Conservation (phyloP, 2,113 vertebrate genomes). For the Lepisosteus oculatus region DNA sequence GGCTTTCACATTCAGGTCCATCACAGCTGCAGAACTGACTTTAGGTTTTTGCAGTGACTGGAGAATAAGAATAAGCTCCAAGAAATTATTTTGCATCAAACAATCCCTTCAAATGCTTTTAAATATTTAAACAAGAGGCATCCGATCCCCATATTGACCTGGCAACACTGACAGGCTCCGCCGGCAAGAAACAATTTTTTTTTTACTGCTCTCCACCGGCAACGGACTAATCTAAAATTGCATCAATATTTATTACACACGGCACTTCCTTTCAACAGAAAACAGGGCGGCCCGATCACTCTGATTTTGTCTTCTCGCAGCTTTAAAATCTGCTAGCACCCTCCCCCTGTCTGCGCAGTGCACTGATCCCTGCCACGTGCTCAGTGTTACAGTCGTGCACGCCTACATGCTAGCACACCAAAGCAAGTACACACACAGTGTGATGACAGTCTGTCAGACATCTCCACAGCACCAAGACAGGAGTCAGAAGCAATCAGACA, state of each 20-base stretch:
- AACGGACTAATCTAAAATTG: neutral
- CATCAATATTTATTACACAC: conserved; percentile 11
- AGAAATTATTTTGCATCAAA: neutral
- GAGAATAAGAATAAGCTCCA: neutral
- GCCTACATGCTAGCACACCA: neutral
- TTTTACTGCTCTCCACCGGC: neutral
- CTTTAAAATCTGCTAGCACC: neutral
- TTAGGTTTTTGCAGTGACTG: neutral
- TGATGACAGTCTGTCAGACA: neutral
- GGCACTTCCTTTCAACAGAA: no score
- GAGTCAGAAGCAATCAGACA: neutral
- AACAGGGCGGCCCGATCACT: neutral
- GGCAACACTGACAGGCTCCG: neutral
- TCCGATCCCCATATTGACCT: neutral
- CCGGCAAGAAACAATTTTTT: neutral
- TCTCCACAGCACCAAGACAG: neutral
- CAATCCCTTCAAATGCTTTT: neutral
- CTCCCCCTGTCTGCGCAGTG: neutral
- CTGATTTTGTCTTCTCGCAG: neutral
- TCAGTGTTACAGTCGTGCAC: neutral
- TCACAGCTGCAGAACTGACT: neutral
- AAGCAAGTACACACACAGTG: neutral
- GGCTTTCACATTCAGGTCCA: no score
- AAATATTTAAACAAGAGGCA: neutral
- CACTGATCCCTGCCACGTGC: neutral